phyloP scores from a whole-genome alignment of 2,888 invertebrate genomes.

The Leptopilina myrica region DNA sequence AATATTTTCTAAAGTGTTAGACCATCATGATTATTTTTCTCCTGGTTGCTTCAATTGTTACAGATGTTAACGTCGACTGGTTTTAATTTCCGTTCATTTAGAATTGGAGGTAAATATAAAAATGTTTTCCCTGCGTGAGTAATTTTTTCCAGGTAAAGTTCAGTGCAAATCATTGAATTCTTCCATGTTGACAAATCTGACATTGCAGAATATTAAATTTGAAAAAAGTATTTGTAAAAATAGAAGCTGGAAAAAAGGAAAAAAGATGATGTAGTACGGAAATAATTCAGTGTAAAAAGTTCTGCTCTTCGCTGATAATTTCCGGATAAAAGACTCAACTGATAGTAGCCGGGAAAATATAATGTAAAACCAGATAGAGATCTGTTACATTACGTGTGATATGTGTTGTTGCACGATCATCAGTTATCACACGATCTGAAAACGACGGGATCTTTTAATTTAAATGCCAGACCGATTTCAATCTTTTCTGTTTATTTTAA shows the following conservation, averaged over 20 bases:
- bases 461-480: constrained; percentile 3
- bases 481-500: constrained; percentile 20
- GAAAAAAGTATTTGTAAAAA: constrained; percentile 1
- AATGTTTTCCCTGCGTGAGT: too few relatives aligned
- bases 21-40: too few relatives aligned
- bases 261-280: not conserved
- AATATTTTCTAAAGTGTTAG: too few relatives aligned
- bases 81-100: too few relatives aligned
- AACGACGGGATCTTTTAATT: constrained; percentile 14
- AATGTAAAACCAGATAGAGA: constrained; percentile 26
- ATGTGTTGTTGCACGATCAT: constrained; percentile 15
- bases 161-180: too few relatives aligned
- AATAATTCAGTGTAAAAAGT: constrained; percentile 18
- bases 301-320: constrained; percentile 22
- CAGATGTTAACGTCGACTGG: too few relatives aligned
- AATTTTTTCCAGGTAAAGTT: too few relatives aligned
- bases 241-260: not conserved
- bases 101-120: too few relatives aligned
- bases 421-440: constrained; percentile 32
- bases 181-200: too few relatives aligned
- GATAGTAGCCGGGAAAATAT: constrained; percentile 21
- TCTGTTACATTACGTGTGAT: constrained; percentile 27
- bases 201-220: too few relatives aligned
- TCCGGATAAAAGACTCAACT: constrained; percentile 12
- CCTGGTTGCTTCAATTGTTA: too few relatives aligned